A percentile compares a stretch with the other conserved stretches of the same genome.
Evolutionary conservation across 2,113 vertebrate species (phyloP).

Genomic region (Sphyrna mokarran): DNA sequence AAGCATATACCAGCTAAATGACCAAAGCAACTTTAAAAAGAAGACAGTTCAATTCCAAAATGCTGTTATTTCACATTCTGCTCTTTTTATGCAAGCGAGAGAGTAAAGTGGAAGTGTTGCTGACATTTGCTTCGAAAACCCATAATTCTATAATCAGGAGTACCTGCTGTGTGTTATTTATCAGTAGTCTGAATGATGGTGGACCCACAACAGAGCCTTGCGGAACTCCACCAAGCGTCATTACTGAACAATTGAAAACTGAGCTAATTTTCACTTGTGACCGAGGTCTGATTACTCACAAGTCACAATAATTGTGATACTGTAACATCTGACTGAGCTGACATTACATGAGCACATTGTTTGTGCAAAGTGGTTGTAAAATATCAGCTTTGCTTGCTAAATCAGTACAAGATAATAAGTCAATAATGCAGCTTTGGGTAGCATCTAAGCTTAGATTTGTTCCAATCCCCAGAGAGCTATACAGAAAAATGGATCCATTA

Average conservation of each 20-base stretch:
- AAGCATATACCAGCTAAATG: no score
- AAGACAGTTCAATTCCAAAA: background rate
- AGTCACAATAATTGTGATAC: background rate
- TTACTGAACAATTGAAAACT: background rate
- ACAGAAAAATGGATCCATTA: background rate
- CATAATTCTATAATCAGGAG: background rate
- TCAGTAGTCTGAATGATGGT: background rate
- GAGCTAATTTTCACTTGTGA: background rate
- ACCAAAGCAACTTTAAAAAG: no score
- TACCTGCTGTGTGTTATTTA: background rate
- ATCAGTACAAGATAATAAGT: background rate
- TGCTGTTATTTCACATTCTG: background rate
- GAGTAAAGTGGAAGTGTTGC: background rate
- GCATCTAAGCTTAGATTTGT: background rate
- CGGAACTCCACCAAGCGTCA: background rate
- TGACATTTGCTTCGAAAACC: background rate
- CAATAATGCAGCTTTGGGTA: background rate
- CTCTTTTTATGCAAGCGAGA: background rate
- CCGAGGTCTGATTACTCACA: background rate
- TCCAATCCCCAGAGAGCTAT: background rate
- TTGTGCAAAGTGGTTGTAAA: background rate
- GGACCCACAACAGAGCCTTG: background rate
- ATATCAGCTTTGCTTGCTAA: background rate
- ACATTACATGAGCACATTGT: background rate
- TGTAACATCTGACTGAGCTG: background rate